phyloP scores from a whole-genome alignment of 2,113 vertebrate genomes.

The Centropus unirufus region DNA sequence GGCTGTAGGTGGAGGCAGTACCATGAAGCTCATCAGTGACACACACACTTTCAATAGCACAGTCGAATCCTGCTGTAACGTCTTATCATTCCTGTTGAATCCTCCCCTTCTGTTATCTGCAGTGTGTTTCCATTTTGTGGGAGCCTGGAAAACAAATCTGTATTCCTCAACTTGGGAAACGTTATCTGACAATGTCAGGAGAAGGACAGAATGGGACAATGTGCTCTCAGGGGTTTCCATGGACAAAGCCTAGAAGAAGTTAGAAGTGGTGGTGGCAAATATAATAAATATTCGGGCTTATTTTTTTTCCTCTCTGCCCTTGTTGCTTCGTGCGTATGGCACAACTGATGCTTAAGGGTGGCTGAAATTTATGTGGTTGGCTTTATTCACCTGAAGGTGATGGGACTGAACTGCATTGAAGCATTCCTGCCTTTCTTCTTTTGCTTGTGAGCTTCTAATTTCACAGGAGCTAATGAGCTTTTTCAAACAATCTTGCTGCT shows the following conservation, averaged over 20 bases:
- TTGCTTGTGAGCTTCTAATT: background rate
- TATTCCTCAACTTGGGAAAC: background rate
- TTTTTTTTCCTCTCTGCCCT: background rate
- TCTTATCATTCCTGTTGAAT: background rate
- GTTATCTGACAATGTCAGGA: background rate
- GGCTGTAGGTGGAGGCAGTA: background rate
- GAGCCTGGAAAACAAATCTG: background rate
- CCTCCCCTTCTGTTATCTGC: background rate
- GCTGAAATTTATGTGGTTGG: background rate
- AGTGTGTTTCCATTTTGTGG: background rate
- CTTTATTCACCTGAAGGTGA: background rate
- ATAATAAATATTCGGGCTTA: background rate
- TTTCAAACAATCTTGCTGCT: background rate
- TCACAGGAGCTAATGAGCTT: background rate
- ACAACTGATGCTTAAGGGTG: background rate
- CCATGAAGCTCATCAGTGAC: background rate
- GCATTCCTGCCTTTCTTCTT: background rate
- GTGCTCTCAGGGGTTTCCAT: background rate
- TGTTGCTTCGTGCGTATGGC: background rate
- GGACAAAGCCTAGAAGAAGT: background rate
- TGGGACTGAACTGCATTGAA: background rate
- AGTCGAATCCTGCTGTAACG: background rate
- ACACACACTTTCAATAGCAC: rapidly evolving
- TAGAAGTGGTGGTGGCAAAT: background rate
- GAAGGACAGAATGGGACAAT: too few species aligned